A percentile compares a stretch with the other conserved stretches of the same genome.
Evolutionary conservation across 2,888 invertebrate genomes (phyloP).

Genomic region (Cataglyphis livida): DNA sequence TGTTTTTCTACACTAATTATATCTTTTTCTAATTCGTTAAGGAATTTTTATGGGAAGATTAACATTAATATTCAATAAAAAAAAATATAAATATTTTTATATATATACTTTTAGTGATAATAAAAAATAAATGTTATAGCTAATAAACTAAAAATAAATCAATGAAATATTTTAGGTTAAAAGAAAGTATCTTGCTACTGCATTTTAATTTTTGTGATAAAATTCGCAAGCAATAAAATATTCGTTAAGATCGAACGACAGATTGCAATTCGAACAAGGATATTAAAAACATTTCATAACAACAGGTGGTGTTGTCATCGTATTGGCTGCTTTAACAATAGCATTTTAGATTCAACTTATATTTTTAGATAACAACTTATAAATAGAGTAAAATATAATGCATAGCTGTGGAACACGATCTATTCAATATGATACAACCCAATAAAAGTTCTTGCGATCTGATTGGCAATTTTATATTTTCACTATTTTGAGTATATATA

Average conservation of each 20-base stretch:
- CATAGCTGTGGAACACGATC: not conserved
- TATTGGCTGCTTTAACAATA: constrained; percentile 1
- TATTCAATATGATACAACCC: not conserved
- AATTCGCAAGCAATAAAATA: not conserved
- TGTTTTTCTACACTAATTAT: too few species aligned
- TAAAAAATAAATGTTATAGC: not conserved
- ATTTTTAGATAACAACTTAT: not conserved
- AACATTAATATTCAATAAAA: not conserved
- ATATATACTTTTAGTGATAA: not conserved
- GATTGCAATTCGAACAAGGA: not conserved
- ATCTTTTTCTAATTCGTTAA: too few species aligned
- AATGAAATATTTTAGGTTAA: not conserved
- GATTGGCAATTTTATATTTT: not conserved
- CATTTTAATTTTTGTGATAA: not conserved
- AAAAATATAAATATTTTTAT: not conserved
- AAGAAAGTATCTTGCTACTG: not conserved
- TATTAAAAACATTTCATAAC: not conserved
- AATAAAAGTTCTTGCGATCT: not conserved
- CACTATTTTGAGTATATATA: not conserved
- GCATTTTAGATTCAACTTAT: not conserved
- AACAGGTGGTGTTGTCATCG: not conserved
- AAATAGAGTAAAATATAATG: not conserved
- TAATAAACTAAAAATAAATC: not conserved
- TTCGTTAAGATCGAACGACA: constrained; percentile 13
- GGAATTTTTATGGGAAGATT: too few species aligned